Evolutionary conservation across 2,888 invertebrate genomes (phyloP), one percentile per base, ranked within the genome.

Genomic region (Sericinus montela): DNA sequence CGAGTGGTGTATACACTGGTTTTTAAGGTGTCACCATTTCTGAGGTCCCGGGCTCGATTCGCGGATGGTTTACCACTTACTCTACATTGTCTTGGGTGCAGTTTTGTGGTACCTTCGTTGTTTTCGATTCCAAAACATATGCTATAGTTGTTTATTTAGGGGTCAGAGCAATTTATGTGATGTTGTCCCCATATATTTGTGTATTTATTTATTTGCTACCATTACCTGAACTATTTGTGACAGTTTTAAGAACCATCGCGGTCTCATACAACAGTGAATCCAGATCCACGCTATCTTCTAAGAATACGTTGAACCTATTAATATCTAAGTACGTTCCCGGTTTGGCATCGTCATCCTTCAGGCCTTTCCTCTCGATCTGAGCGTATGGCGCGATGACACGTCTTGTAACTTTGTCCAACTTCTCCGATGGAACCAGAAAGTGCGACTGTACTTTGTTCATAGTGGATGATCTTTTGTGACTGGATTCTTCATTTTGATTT

Each of bases 311-410:
- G 38, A 88, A 87, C 49, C 85, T 75, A 43, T 77, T 83, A 19
- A 88, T 80, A 53, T 88, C 87, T 9, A 88, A 59, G 47, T 86
- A 87, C 1, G 69, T 72, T 1, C 67, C 79, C 23, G 72, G 68
- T 32, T 77, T 78, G 0, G 67, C 63, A 10, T 78, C 79, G 3
- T 80, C 80, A 4, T 78, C 78, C 38, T 80, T 85, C 0, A 72
- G 8, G 0, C 83, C 85, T 46, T 79, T 85, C 28, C 88, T 59
- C 57, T 84, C 83, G 41, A 88, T 87, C 51, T 84, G 87, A 0
- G 87, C 90, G 58, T 91, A 91, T 0, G 91, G 91, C 0, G 91
- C 91, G 43, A 92, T 90, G 0, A 91, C 91, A n/a, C 91, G 72
- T 44, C 89, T 74, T 0, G 91, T 91, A 0, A 90, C 89, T 59